A percentile compares a stretch with the other conserved stretches of the same genome.
Conservation (phyloP, 2,113 vertebrate species). For the Sturnira hondurensis region DNA sequence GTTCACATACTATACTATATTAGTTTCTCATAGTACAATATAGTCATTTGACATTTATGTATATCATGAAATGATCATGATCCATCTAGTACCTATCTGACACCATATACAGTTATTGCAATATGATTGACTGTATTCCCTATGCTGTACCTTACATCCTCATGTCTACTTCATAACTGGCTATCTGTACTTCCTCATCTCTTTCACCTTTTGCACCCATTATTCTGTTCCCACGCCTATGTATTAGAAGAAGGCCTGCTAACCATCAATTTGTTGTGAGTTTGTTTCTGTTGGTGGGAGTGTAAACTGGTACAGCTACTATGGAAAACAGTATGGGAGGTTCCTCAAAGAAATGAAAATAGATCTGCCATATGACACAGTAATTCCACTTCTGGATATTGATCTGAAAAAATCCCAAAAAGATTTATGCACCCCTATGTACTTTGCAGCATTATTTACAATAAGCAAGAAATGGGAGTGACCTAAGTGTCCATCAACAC, state of each 20-base stretch:
- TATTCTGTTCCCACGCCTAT: no score
- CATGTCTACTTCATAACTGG: neutral
- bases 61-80: neutral
- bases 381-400: neutral
- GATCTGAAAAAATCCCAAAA: neutral
- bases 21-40: neutral
- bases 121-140: neutral
- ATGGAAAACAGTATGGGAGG: neutral
- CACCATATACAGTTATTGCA: neutral
- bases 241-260: no score
- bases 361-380: neutral
- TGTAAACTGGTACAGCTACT: neutral
- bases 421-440: neutral
- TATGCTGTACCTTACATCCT: neutral
- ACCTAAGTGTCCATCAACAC: neutral
- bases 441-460: neutral
- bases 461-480: neutral
- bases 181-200: neutral
- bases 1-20: neutral
- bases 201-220: neutral
- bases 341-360: neutral
- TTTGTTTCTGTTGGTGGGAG: neutral
- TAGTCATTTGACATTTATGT: neutral
- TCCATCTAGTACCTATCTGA: neutral
- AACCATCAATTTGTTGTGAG: neutral